Evolutionary conservation across 1,140 invertebrate species (phyloP).

Genomic region (Drosophila parvula): DNA sequence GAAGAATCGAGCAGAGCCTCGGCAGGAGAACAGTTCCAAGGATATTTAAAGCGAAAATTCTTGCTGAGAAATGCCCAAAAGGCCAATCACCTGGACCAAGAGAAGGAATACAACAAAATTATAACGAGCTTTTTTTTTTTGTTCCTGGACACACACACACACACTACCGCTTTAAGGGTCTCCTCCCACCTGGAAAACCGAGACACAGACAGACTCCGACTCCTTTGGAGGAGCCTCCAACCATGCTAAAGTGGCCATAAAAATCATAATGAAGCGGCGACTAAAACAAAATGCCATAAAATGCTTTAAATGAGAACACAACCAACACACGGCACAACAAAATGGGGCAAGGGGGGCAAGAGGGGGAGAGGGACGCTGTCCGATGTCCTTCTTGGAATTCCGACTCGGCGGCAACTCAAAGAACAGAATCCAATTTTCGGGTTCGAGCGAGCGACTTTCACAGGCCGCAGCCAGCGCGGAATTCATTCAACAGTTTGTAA

Average conservation of each 20-base stretch:
- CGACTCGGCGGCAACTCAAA: slow-evolving; percentile 63
- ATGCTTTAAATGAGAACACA: slow-evolving; percentile 75
- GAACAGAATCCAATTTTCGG: slow-evolving; percentile 42
- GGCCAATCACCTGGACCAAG: slow-evolving; percentile 62
- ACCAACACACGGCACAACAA: slow-evolving; percentile 17
- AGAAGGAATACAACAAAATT: slow-evolving; percentile 54
- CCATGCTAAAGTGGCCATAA: slow-evolving; percentile 75
- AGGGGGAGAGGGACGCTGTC: slow-evolving; percentile 21
- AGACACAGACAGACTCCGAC: slow-evolving; percentile 4
- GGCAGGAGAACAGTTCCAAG: slow-evolving; percentile 58
- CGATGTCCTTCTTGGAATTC: slow-evolving; percentile 77
- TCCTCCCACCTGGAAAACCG: slow-evolving; percentile 12
- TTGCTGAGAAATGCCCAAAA: slow-evolving; percentile 46
- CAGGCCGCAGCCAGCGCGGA: slow-evolving; percentile 49
- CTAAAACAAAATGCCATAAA: slow-evolving; percentile 81
- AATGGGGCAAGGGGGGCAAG: slow-evolving; percentile 21
- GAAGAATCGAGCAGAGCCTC: not conserved
- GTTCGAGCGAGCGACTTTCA: slow-evolving; percentile 10
- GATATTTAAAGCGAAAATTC: slow-evolving; percentile 61
- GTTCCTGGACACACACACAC: slow-evolving; percentile 59
- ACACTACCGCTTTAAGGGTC: slow-evolving; percentile 53
- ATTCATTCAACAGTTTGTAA: slow-evolving; percentile 81
- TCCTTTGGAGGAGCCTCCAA: slow-evolving; percentile 21
- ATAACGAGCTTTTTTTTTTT: slow-evolving; percentile 65
- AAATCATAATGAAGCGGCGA: slow-evolving; percentile 82